A percentile compares a stretch with the other conserved stretches of the same genome.
Conservation (phyloP, 2,888 invertebrate genomes). For the Agrochola macilenta region DNA sequence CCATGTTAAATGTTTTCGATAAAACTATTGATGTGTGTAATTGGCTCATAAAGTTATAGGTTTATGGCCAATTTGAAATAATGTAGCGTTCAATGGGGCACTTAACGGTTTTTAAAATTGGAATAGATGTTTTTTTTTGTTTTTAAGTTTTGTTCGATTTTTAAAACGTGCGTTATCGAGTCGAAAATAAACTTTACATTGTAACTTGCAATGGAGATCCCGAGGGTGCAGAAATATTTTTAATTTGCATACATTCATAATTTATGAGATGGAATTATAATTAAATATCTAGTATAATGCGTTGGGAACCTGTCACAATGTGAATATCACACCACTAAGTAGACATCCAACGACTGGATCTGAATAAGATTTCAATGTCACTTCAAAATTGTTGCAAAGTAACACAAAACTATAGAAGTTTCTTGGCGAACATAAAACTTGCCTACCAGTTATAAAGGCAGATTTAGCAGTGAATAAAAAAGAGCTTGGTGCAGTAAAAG, state of each 20-base stretch:
- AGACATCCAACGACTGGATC: background rate
- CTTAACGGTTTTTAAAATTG: conserved; percentile 29
- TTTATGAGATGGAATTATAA: conserved; percentile 10
- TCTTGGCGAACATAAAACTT: background rate
- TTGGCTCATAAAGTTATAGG: conserved; percentile 43
- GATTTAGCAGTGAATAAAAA: background rate
- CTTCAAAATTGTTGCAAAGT: background rate
- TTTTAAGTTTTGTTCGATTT: conserved; percentile 7
- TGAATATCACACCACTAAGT: background rate
- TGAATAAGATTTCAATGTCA: conserved; percentile 1
- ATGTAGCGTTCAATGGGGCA: conserved; percentile 30
- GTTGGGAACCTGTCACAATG: conserved; percentile 6
- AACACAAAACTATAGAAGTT: background rate
- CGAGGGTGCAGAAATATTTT: background rate
- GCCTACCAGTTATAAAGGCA: no score
- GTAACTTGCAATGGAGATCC: background rate
- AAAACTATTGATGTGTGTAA: conserved; percentile 46
- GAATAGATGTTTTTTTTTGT: conserved; percentile 9
- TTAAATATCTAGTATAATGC: conserved; percentile 23
- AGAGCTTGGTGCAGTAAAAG: background rate
- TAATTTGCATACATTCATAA: conserved; percentile 12
- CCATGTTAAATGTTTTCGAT: conserved; percentile 49
- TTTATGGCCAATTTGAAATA: conserved; percentile 52
- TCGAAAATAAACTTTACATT: background rate
- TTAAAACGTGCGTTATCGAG: background rate